Evolutionary conservation across 2,888 invertebrate genomes (phyloP).

Genomic region (Strigamia crassipes): DNA sequence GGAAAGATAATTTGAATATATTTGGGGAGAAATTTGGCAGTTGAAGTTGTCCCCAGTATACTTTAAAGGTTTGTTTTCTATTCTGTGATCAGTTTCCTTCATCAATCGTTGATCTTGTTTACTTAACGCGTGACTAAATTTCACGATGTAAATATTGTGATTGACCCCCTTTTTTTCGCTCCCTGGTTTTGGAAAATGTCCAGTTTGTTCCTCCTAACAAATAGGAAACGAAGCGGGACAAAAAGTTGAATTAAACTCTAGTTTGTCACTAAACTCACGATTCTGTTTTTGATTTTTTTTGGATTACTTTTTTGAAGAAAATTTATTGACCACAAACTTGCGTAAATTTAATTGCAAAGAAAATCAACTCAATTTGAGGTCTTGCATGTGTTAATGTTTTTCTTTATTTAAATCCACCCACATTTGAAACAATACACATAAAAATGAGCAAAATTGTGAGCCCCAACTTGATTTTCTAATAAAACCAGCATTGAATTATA

Average conservation of each 20-base stretch:
- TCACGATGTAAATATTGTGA: not conserved
- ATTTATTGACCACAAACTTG: no score
- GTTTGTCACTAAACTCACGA: not conserved
- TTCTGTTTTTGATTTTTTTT: no score
- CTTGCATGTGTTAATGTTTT: no score
- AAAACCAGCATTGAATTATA: no score
- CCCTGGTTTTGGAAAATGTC: not conserved
- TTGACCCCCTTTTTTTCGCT: not conserved
- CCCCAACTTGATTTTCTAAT: no score
- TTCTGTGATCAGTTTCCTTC: not conserved
- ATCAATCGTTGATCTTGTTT: conserved; percentile 6
- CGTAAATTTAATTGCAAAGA: no score
- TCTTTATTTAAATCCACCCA: no score
- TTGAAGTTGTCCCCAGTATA: not conserved
- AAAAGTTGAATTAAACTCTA: not conserved
- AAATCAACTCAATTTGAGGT: no score
- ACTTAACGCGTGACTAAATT: conserved; percentile 3
- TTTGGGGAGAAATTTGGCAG: not conserved
- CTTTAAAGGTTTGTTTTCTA: not conserved
- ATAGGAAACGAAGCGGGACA: not conserved
- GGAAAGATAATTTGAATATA: not conserved
- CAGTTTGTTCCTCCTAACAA: not conserved
- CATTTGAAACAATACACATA: no score
- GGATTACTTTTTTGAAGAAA: no score
- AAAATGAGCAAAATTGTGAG: no score